These are phyloP conservation scores for Squalus acanthias DNA, from an alignment of 2,797 vertebrate genomes.

Conservation along the genomic window DNA sequence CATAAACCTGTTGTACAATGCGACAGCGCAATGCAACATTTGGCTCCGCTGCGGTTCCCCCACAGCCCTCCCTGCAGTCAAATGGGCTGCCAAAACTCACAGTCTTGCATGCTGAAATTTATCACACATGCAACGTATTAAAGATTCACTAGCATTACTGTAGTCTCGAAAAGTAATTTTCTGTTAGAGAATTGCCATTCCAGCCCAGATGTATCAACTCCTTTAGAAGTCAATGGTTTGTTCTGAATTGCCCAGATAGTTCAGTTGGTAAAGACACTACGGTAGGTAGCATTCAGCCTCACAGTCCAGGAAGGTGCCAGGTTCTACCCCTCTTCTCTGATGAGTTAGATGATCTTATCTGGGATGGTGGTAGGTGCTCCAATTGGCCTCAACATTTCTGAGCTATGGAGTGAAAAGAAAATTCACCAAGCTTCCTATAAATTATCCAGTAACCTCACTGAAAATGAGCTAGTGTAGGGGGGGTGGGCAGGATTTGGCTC, in stretches of 20 bases:
- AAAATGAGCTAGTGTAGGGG: background rate
- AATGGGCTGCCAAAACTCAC: background rate
- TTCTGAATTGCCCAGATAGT: background rate
- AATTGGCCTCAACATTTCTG: background rate
- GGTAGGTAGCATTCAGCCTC: background rate
- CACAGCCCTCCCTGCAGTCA: background rate
- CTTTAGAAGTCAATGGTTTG: background rate
- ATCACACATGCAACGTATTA: constrained; percentile 8
- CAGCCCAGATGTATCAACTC: background rate
- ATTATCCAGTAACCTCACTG: background rate
- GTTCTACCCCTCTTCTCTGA: background rate
- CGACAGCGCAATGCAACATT: background rate
- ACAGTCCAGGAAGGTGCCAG: background rate
- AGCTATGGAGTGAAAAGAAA: background rate
- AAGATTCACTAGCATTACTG: background rate
- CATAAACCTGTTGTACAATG: background rate
- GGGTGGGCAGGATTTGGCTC: background rate
- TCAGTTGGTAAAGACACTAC: background rate
- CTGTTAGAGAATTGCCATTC: background rate
- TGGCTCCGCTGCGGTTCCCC: background rate
- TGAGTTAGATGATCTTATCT: background rate
- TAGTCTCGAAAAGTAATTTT: background rate
- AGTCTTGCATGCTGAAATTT: background rate
- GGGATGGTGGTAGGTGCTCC: background rate
- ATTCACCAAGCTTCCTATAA: background rate